phyloP scores from a whole-genome alignment of 2,113 vertebrate species.

The Phylloscopus trochiloides region DNA sequence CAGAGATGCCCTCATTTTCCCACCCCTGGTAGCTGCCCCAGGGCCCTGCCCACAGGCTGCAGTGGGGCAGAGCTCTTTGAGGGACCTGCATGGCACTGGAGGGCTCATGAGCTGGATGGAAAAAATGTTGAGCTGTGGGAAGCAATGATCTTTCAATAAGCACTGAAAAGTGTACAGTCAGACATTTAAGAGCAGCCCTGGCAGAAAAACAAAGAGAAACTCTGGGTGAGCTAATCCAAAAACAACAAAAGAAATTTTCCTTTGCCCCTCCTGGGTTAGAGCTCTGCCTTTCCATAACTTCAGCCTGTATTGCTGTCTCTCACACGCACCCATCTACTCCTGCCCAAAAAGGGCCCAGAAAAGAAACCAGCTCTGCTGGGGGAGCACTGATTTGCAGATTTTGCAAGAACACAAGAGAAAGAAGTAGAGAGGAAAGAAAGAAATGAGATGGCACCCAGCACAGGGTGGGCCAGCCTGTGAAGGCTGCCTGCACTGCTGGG shows the following conservation, averaged over 20 bases:
- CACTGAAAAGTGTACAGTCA: conserved; percentile 28
- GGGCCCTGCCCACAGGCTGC: accelerated
- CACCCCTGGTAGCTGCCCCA: accelerated
- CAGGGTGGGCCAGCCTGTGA: accelerated
- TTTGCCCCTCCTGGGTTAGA: conserved; percentile 17
- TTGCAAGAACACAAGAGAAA: not conserved
- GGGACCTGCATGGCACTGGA: not conserved
- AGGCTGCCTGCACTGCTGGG: not conserved
- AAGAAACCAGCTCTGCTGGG: not conserved
- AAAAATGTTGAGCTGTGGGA: conserved; percentile 57
- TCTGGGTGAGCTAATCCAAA: conserved; percentile 35
- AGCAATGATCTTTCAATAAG: conserved; percentile 52
- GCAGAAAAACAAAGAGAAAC: conserved; percentile 41
- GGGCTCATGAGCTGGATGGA: conserved; percentile 14
- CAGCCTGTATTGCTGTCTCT: not conserved
- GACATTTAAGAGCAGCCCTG: conserved; percentile 56
- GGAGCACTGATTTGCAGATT: not conserved
- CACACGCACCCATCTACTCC: not conserved
- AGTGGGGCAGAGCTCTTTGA: not conserved
- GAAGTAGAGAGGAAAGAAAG: not conserved
- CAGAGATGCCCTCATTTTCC: not conserved
- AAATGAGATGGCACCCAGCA: not conserved
- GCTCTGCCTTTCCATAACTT: not conserved
- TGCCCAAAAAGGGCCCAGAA: not conserved
- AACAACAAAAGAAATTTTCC: conserved; percentile 7